Evolutionary conservation across 2,797 vertebrate species (phyloP), one percentile per base, ranked within the genome.

Genomic region (Pterois miles): DNA sequence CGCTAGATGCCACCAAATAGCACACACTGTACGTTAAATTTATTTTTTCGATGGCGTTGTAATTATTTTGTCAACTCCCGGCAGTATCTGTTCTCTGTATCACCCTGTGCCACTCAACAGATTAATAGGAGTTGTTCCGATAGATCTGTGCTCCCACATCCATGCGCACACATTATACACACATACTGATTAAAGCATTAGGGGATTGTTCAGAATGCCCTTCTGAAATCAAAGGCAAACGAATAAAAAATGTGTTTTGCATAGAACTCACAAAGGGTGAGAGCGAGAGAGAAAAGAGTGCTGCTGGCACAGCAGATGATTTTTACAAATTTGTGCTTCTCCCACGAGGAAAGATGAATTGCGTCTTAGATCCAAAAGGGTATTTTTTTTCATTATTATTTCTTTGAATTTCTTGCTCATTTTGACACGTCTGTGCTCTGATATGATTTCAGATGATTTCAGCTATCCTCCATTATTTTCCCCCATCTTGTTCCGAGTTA

Each of bases 201-300:
- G 38, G 65, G 74, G 31, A 50, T 72, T 83, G 76, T 77, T 83
- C 60, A 67, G 23, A 82, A 78, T 80, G 72, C 65, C 66, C 66
- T 75, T 71, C 80, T 81, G 52, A 79, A 88, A 90, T 92, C 87
- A 91, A 88, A 92, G 86, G 77, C 67, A 83, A 82, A 79, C 3
- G 23, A 87, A 79, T 59, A 84, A 74, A 74, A 83, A 82, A 69
- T 46, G 72, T 71, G 56, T 80, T 85, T 82, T 87, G 56, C 73
- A 74, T 71, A 77, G 60, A 80, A 68, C 72, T 77, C 65, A 53
- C 78, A 72, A 33, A 65, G 46, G 70, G 22, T 60, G 29, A 20
- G 23, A 50, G 43, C 12, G 60, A 59, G 20, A 31, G 34, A 66
- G 54, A 46, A 68, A 56, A 72, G 43, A 81, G 80, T 62, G 79